Conservation (phyloP, 2,113 vertebrate genomes). For the Tragelaphus scriptus region DNA sequence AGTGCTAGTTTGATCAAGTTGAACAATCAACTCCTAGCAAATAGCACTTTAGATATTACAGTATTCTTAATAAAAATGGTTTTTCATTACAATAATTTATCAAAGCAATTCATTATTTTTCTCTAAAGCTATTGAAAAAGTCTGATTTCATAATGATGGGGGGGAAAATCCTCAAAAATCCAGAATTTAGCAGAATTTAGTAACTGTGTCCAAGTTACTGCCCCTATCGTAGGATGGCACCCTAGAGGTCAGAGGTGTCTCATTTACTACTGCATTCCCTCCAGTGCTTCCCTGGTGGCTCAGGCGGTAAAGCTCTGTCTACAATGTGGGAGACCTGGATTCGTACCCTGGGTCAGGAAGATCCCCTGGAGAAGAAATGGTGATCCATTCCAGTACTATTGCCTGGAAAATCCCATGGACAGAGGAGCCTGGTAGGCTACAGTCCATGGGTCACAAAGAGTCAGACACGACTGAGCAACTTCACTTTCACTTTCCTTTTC, state of each 20-base stretch:
- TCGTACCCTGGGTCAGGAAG: rapidly evolving
- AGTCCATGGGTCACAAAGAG: no score
- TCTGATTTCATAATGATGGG: not conserved
- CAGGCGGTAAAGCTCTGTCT: no score
- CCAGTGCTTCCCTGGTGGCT: not conserved
- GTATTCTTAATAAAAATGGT: not conserved
- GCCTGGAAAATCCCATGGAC: no score
- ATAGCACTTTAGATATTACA: not conserved
- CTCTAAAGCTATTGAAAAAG: not conserved
- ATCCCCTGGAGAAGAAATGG: no score
- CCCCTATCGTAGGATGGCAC: not conserved
- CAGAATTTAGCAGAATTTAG: not conserved
- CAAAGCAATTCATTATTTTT: not conserved
- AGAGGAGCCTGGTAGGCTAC: no score
- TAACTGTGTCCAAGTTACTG: not conserved
- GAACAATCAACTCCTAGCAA: not conserved
- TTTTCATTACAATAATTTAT: not conserved
- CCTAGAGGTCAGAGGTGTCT: not conserved
- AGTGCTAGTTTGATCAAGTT: not conserved
- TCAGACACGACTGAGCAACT: no score
- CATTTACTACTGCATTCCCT: not conserved
- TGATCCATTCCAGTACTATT: no score
- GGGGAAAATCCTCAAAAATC: not conserved
- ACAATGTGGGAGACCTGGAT: no score
- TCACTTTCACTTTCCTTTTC: not conserved